These are phyloP conservation scores for Callipepla squamata DNA, from an alignment of 2,113 vertebrate genomes.

Conservation along the genomic window DNA sequence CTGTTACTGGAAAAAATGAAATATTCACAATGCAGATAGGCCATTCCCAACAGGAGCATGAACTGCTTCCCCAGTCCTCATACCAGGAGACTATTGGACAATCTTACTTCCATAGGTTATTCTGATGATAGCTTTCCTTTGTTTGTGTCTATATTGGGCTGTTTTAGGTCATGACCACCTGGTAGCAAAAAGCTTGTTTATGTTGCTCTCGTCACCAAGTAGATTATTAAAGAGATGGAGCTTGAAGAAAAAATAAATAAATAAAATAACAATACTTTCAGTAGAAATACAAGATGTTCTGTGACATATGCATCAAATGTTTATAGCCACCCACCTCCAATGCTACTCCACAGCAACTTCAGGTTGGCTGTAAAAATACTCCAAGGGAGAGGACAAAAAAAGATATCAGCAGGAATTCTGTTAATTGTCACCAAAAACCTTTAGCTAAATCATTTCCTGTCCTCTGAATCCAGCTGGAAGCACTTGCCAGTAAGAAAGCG, in stretches of 20 bases:
- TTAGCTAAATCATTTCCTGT: slow-evolving; percentile 72
- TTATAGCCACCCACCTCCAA: slow-evolving; percentile 3
- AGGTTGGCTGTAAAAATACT: slow-evolving; percentile 22
- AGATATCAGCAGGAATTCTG: slow-evolving; percentile 75
- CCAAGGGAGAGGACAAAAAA: not conserved
- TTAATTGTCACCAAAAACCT: slow-evolving; percentile 60
- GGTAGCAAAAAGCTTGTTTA: not conserved
- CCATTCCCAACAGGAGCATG: not conserved
- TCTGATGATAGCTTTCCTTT: not conserved
- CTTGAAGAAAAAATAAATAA: not conserved
- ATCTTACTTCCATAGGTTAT: not conserved
- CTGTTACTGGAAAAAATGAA: not conserved
- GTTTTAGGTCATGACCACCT: not conserved
- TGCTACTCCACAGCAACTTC: not conserved
- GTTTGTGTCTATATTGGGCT: not conserved
- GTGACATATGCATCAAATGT: not conserved
- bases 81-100: not conserved
- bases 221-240: not conserved
- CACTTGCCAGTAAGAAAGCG: not conserved
- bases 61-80: not conserved
- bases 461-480: slow-evolving; percentile 62
- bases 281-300: not conserved
- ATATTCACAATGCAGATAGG: not conserved
- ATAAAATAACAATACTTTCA: not conserved
- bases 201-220: not conserved